These are phyloP conservation scores for Pristionchus pacificus DNA, from an alignment of 1,140 invertebrate species.

Conservation along the genomic window DNA sequence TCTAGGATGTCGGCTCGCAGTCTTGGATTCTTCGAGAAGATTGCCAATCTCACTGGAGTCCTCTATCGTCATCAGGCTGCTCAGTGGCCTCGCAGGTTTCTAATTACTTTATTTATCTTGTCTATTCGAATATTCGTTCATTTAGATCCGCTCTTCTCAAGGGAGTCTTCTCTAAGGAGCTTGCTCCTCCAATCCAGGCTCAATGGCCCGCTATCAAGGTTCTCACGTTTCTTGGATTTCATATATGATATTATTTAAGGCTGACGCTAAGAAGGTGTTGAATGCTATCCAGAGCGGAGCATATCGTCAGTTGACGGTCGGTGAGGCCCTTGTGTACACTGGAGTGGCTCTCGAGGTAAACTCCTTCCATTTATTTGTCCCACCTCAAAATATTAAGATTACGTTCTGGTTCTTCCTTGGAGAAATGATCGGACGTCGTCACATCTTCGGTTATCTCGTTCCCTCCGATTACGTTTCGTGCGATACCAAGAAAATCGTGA, in stretches of 20 bases:
- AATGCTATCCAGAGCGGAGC: conserved; percentile 69
- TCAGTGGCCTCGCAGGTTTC: too few relatives aligned
- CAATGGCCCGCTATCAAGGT: conserved; percentile 76
- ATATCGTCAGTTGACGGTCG: conserved; percentile 77
- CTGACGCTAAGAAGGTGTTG: conserved; percentile 68
- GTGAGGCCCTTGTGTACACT: conserved; percentile 83
- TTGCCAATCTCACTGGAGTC: conserved; percentile 48
- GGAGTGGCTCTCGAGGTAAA: conserved; percentile 75
- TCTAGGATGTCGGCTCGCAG: conserved; percentile 48
- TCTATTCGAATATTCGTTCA: too few relatives aligned
- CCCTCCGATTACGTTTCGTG: conserved; percentile 37
- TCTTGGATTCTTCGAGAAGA: conserved; percentile 50
- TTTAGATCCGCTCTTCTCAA: conserved; percentile 71
- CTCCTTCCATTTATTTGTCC: not conserved
- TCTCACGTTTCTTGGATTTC: not conserved
- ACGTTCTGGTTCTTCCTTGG: conserved; percentile 91
- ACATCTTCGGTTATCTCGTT: conserved; percentile 48
- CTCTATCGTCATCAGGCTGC: conserved; percentile 52
- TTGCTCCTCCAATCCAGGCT: conserved; percentile 77
- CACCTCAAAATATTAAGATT: conserved; percentile 57
- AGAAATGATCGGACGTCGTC: conserved; percentile 78
- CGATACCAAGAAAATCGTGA: conserved; percentile 21
- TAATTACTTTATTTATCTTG: too few relatives aligned
- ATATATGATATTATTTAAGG: conserved; percentile 18
- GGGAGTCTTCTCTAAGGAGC: conserved; percentile 85